Base-by-base conservation (phyloP, 2,113 vertebrate species). In the Regulus satrapa region DNA sequence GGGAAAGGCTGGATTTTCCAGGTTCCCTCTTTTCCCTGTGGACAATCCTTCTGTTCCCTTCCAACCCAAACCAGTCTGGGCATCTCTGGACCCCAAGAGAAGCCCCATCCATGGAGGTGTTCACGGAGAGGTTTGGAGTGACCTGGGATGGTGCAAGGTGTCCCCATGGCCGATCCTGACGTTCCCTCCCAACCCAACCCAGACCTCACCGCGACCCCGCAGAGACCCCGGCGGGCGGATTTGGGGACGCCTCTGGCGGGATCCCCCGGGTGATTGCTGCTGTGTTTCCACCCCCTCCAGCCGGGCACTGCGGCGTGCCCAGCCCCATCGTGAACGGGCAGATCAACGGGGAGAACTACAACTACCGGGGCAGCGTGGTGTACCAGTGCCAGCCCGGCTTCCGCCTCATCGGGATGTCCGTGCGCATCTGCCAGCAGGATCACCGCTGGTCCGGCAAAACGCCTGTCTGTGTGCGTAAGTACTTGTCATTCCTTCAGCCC, bases 391-490 rank as follows among this genome's bases (percentile, higher is more conserved):
- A 97, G 84, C 98, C 99, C 9, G 99, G 99, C 49, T 99, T 99
- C 96, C 98, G 99, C 49, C 98, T 99, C 9, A 99, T 99, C 18
- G 99, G 99, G 12, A 99, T 99, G 97, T 99, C 99, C 0, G 99
- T 99, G 94, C 98, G 99, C 45, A 99, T 99, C 97, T 99, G 99
- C 97, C 99, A 99, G 96, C 99, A 99, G 97, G 99, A 99, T 61
- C 99, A 99, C 89, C 98, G 96, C 95, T 99, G 99, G 99, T 99
- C 99, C 6, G 99, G 99, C 66, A 98, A 96, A 69, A 99, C 99
- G 7, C 99, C 99, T 73, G 98, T 99, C 97, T 99, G 99, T 97
- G 99, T 99, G 98, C 98, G 99, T 99, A 99, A 99, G 99, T 99
- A 96, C 68, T 88, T 59, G 56, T 31, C 92, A 25, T 88, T 59